Percentiles rank a stretch among this genome's conserved stretches.
phyloP scores from a whole-genome alignment of 1,140 invertebrate genomes.

The honey bee (Apis mellifera) region DNA sequence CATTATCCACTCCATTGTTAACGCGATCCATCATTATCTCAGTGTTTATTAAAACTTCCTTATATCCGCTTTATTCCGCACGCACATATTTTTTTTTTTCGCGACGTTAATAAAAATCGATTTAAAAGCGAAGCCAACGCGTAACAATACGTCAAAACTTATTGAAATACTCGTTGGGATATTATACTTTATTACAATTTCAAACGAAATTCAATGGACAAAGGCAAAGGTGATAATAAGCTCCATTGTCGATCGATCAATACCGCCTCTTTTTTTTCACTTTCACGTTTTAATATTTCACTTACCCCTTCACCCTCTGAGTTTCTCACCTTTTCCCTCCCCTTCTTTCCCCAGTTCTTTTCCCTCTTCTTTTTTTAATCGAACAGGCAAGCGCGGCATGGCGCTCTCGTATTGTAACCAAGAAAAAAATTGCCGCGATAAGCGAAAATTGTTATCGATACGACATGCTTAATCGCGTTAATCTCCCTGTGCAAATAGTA shows the following conservation, averaged over 20 bases:
- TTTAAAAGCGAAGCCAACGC: not conserved
- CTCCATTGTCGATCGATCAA: not conserved
- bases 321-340: not conserved
- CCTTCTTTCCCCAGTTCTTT: too few species aligned
- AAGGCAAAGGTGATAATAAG: not conserved
- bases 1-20: not conserved
- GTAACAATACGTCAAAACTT: not conserved
- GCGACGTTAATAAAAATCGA: not conserved
- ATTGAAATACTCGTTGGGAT: not conserved
- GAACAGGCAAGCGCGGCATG: not conserved
- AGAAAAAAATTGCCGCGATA: slow-evolving; percentile 45
- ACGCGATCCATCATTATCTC: not conserved
- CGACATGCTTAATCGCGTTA: slow-evolving; percentile 55
- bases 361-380: too few species aligned
- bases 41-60: not conserved
- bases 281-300: not conserved
- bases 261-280: not conserved
- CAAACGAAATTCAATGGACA: not conserved
- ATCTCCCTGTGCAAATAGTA: slow-evolving; percentile 38
- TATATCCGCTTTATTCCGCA: not conserved
- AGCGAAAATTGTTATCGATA: slow-evolving; percentile 56
- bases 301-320: too few species aligned
- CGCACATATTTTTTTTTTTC: too few species aligned
- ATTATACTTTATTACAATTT: not conserved
- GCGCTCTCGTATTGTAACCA: not conserved